Evolutionary conservation across 1,140 invertebrate genomes (phyloP), one percentile per base, ranked within the genome.

Genomic region (Drosophila trapezifrons): DNA sequence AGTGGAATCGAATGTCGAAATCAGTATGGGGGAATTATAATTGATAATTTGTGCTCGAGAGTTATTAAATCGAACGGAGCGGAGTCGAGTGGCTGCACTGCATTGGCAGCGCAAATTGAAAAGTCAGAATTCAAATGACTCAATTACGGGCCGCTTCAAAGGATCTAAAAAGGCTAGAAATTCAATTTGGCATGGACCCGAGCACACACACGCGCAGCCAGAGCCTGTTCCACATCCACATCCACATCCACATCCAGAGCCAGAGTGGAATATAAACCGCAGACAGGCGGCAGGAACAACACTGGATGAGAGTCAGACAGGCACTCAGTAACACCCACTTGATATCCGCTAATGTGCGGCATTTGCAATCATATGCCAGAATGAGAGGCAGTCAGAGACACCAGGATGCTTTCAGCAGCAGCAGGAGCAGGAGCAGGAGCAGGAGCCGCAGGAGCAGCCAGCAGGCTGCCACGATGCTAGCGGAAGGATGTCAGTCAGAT

Each of bases 111-210:
- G 62, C 59, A 86, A 87, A 87, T 87, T 89, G 83, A 87, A 87
- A 89, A 87, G 80, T 84, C 84, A 87, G 80, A 78, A 87, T 87
- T 87, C 79, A 89, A 86, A 87, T 87, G 79, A 87, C 79, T 87
- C 83, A 87, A 87, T 87, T 87, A 87, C 72, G 82, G 72, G 67
- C 72, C 84, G 75, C 67, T 87, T 89, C 76, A 83, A 89, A 89
- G 86, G 84, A 89, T 89, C 84, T 89, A 89, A 89, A 76, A 87
- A 84, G 84, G 85, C 84, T 89, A 84, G 84, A 83, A 87, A 87
- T 87, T 87, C 84, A 87, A 87, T 87, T 87, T 87, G 85, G 65
- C 80, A 84, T 84, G 80, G 84, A 84, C 84, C 65, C 69, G 66
- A n/a, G 69, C 60, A 78, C 45, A 37, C 38, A 49, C 57, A 49